Conservation (phyloP, 2,113 vertebrate genomes). For the Emydocephalus ijimae region DNA sequence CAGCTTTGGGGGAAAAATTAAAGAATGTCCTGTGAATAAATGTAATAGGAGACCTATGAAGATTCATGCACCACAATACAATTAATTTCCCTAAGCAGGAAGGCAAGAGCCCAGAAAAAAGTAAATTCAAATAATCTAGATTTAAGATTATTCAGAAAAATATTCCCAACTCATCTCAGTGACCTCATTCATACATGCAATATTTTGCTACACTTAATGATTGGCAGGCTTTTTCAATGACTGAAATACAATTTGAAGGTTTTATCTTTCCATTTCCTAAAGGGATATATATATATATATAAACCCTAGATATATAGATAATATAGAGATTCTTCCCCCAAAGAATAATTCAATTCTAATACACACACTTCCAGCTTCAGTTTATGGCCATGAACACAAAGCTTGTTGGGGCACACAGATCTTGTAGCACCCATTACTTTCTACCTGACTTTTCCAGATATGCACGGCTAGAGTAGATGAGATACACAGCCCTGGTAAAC, state of each 20-base stretch:
- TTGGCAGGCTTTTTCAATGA: not conserved
- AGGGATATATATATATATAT: not conserved
- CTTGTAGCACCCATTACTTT: not conserved
- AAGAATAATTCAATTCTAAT: fast-evolving
- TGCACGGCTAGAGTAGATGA: not conserved
- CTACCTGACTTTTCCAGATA: not conserved
- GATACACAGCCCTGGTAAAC: not conserved
- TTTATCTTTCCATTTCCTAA: not conserved
- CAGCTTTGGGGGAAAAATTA: not conserved
- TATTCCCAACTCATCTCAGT: not conserved
- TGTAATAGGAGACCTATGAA: not conserved
- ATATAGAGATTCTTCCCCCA: not conserved
- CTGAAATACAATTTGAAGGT: not conserved
- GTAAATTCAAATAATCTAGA: not conserved
- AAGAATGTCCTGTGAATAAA: not conserved
- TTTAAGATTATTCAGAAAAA: not conserved
- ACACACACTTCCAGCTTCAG: not conserved
- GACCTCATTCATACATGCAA: not conserved
- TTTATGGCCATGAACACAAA: not conserved
- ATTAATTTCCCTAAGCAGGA: not conserved
- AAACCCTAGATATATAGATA: not conserved
- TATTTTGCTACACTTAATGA: not conserved
- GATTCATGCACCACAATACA: not conserved
- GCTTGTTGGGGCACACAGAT: not conserved
- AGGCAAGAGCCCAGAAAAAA: not conserved